Evolutionary conservation across 2,113 vertebrate species (phyloP).

Genomic region (Glareola pratincola): DNA sequence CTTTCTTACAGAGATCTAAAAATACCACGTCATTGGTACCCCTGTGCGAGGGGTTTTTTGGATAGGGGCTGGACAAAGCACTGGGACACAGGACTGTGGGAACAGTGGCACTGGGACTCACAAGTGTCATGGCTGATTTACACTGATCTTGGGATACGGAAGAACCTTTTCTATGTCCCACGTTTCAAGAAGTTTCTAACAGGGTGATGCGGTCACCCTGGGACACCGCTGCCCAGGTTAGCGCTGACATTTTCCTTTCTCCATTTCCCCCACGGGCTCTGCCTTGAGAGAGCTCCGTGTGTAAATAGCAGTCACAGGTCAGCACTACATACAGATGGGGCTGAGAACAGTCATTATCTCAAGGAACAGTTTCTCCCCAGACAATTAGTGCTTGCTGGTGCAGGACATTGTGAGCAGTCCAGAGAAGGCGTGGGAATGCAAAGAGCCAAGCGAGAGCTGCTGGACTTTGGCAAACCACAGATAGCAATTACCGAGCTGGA

Average conservation of each 20-base stretch:
- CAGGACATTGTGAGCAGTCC: not conserved
- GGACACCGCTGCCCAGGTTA: not conserved
- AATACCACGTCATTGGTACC: no score
- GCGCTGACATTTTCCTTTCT: not conserved
- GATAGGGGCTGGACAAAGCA: not conserved
- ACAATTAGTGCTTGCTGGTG: not conserved
- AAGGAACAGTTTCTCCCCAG: not conserved
- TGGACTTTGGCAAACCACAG: not conserved
- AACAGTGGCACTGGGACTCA: not conserved
- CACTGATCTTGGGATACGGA: not conserved
- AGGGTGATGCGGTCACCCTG: not conserved
- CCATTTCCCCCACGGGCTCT: not conserved
- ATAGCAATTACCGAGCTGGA: not conserved
- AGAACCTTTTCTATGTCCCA: not conserved
- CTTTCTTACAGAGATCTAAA: not conserved
- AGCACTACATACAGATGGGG: not conserved
- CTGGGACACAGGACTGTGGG: not conserved
- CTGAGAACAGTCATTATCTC: not conserved
- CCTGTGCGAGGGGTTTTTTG: rapidly evolving
- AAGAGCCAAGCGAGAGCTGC: not conserved
- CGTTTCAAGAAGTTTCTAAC: not conserved
- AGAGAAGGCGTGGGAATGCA: not conserved
- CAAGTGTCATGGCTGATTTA: rapidly evolving
- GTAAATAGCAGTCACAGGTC: not conserved
- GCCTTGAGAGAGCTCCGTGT: not conserved